Evolutionary conservation across 2,113 vertebrate species (phyloP).

Genomic region (Platysteira castanea): DNA sequence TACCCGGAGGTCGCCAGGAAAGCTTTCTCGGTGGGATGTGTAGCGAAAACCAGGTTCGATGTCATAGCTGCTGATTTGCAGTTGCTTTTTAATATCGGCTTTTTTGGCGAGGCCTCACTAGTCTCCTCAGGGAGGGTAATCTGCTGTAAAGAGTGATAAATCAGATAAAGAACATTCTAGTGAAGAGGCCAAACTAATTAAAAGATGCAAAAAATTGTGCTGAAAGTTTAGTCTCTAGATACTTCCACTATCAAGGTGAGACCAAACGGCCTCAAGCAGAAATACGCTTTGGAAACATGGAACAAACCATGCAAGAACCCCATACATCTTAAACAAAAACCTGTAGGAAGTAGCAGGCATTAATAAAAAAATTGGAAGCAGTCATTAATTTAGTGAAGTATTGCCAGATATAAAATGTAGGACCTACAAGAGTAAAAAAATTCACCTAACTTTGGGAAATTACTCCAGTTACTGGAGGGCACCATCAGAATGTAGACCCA

Average conservation of each 20-base stretch:
- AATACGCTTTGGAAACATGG: not conserved
- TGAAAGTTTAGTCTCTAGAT: not conserved
- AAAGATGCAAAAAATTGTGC: not conserved
- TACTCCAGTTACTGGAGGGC: rapidly evolving
- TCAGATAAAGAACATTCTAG: not conserved
- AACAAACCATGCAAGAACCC: not conserved
- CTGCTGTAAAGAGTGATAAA: no score
- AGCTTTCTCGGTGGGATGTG: not conserved
- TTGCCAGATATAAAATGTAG: not conserved
- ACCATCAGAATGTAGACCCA: not conserved
- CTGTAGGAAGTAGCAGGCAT: not conserved
- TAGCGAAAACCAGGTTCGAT: not conserved
- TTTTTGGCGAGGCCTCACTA: rapidly evolving
- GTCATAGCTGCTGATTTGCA: not conserved
- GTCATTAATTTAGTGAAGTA: not conserved
- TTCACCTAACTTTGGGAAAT: not conserved
- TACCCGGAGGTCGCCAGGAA: not conserved
- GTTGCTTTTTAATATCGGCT: not conserved
- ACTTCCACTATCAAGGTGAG: not conserved
- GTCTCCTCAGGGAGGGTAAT: not conserved
- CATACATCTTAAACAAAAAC: not conserved
- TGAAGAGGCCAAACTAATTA: not conserved
- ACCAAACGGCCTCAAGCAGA: not conserved
- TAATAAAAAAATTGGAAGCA: not conserved
- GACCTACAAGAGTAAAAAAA: not conserved